Percentiles rank a stretch among this genome's conserved stretches.
Evolutionary conservation across 2,113 vertebrate species (phyloP).

Genomic region (Trochalopteron elliotii): DNA sequence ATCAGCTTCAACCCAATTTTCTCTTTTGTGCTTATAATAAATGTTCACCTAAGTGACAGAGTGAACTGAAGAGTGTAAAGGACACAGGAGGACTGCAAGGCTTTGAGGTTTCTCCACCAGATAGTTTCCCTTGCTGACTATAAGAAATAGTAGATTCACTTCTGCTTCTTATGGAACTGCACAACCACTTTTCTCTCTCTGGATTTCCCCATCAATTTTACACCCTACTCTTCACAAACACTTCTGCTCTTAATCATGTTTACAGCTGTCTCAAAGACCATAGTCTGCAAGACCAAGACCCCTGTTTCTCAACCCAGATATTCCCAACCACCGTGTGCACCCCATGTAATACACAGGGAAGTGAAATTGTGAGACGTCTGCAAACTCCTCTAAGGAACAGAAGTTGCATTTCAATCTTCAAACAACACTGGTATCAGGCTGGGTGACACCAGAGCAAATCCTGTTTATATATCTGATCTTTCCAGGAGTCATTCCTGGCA

Average conservation of each 20-base stretch:
- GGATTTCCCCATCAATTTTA: background rate
- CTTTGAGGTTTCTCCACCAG: background rate
- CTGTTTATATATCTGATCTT: background rate
- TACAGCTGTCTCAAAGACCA: background rate
- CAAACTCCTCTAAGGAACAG: background rate
- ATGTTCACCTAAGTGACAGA: background rate
- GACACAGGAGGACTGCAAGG: background rate
- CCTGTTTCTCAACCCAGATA: conserved; percentile 39
- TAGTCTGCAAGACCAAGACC: background rate
- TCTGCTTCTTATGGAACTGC: conserved; percentile 46
- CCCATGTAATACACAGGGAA: background rate
- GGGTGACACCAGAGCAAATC: background rate
- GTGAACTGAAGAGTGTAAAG: background rate
- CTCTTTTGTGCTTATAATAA: background rate
- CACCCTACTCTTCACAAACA: background rate
- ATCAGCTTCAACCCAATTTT: background rate
- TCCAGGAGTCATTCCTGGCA: background rate
- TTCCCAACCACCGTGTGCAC: background rate
- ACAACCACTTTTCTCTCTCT: background rate
- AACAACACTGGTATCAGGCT: background rate
- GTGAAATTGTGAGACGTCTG: conserved; percentile 17
- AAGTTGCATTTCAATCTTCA: background rate
- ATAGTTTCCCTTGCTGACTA: conserved; percentile 16
- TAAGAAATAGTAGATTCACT: conserved; percentile 42
- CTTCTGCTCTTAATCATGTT: conserved; percentile 31